A percentile compares a stretch with the other conserved stretches of the same genome.
phyloP scores from a whole-genome alignment of 1,140 invertebrate genomes.

The Musca vetustissima region DNA sequence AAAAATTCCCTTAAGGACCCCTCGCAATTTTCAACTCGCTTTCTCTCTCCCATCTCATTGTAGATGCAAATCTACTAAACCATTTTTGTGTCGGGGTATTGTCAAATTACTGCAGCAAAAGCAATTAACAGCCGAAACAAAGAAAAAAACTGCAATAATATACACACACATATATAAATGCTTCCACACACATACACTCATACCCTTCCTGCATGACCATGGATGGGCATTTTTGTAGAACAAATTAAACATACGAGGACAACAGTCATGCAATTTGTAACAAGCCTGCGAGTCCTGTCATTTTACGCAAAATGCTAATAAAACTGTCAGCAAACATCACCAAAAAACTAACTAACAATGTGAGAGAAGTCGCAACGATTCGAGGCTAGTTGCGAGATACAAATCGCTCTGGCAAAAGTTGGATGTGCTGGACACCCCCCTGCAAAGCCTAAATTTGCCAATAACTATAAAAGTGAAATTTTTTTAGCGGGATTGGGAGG shows the following conservation, averaged over 20 bases:
- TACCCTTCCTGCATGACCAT: too few species aligned
- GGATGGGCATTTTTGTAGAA: neutral
- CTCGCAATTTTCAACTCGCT: too few species aligned
- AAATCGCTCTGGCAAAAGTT: neutral
- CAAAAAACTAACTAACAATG: neutral
- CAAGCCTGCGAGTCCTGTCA: conserved; percentile 14
- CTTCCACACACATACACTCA: neutral
- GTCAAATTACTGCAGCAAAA: conserved; percentile 23
- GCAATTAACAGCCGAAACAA: conserved; percentile 13
- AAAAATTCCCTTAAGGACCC: too few species aligned
- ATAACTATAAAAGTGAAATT: conserved; percentile 7
- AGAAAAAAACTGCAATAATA: conserved; percentile 2
- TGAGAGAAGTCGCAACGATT: too few species aligned
- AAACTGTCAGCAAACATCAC: conserved; percentile 20
- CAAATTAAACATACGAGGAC: conserved; percentile 14
- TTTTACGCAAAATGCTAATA: conserved; percentile 22
- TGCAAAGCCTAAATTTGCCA: neutral
- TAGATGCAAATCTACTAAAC: too few species aligned
- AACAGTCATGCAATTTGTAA: conserved; percentile 10
- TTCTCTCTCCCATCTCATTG: too few species aligned
- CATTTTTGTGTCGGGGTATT: conserved; percentile 4
- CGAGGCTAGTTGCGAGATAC: neutral
- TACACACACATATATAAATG: neutral
- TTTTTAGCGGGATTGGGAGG: neutral
- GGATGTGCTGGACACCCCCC: neutral